Conservation (phyloP, 2,113 vertebrate genomes). For the Antigone vipio region DNA sequence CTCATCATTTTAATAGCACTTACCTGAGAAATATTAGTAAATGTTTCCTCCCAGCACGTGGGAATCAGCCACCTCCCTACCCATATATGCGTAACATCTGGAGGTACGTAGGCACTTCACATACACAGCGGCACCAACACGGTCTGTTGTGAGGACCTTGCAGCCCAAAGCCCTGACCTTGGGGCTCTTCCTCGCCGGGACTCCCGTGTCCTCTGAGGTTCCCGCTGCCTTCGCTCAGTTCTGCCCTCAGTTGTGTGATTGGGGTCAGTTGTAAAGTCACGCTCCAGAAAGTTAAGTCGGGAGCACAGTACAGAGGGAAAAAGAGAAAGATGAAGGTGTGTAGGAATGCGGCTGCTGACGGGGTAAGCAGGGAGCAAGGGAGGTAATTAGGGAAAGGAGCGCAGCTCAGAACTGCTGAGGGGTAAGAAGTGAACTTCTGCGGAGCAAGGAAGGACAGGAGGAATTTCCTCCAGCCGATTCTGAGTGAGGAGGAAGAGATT, state of each 20-base stretch:
- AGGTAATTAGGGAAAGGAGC: not conserved
- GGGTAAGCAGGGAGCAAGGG: not conserved
- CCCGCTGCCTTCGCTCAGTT: not conserved
- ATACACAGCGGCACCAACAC: not conserved
- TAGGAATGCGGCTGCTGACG: not conserved
- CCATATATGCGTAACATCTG: rapidly evolving
- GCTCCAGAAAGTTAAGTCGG: not conserved
- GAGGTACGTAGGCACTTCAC: not conserved
- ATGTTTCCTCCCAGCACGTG: not conserved
- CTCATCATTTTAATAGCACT: not conserved
- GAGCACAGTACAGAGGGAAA: not conserved
- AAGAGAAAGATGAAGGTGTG: not conserved
- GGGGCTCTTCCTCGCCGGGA: not conserved
- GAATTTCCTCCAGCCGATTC: not conserved
- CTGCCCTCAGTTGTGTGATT: not conserved
- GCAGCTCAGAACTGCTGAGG: not conserved
- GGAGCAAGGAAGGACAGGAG: not conserved
- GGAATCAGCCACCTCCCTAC: not conserved
- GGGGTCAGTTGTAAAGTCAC: not conserved
- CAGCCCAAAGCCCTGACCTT: not conserved
- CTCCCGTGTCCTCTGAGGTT: not conserved
- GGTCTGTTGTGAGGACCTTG: too few species aligned
- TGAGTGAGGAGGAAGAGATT: not conserved
- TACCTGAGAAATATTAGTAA: not conserved
- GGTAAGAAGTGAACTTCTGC: not conserved